Percentiles rank a stretch among this genome's conserved stretches.
phyloP scores from a whole-genome alignment of 2,113 vertebrate genomes.

The Mirza zaza region DNA sequence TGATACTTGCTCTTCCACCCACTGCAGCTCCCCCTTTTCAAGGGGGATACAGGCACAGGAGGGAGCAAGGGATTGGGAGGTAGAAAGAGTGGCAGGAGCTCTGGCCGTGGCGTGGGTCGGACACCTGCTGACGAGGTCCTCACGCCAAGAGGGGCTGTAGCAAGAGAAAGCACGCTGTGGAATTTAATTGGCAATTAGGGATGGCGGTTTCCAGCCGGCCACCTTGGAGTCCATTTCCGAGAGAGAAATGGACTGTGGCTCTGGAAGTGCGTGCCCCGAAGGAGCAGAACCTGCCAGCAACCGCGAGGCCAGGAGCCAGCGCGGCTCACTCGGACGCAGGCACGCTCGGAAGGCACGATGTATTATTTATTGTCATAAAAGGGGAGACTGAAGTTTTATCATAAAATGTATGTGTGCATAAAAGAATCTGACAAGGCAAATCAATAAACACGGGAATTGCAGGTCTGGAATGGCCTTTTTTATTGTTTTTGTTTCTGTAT shows the following conservation, averaged over 20 bases:
- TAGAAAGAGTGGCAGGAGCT: accelerated
- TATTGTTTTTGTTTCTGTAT: slow-evolving; percentile 42
- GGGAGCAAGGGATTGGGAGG: not conserved
- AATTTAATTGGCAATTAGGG: slow-evolving; percentile 72
- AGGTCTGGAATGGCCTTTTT: slow-evolving; percentile 53
- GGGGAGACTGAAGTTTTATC: slow-evolving; percentile 70
- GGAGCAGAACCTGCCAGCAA: not conserved
- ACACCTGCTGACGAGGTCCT: not conserved
- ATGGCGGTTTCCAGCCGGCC: not conserved
- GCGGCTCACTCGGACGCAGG: accelerated
- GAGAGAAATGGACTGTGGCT: not conserved
- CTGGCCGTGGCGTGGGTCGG: not conserved
- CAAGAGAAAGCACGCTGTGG: not conserved
- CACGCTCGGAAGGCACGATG: accelerated
- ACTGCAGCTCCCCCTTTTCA: accelerated
- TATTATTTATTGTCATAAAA: slow-evolving; percentile 72
- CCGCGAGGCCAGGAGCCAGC: not conserved
- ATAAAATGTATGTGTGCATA: slow-evolving; percentile 78
- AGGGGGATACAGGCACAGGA: accelerated
- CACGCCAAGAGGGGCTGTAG: not conserved
- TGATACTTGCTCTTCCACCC: accelerated
- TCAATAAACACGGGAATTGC: slow-evolving; percentile 80
- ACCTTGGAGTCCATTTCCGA: not conserved
- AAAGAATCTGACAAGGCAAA: slow-evolving; percentile 73
- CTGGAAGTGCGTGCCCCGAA: not conserved